These are phyloP conservation scores for Tigriopus japonicus DNA, from an alignment of 1,140 invertebrate genomes.

Conservation along the genomic window DNA sequence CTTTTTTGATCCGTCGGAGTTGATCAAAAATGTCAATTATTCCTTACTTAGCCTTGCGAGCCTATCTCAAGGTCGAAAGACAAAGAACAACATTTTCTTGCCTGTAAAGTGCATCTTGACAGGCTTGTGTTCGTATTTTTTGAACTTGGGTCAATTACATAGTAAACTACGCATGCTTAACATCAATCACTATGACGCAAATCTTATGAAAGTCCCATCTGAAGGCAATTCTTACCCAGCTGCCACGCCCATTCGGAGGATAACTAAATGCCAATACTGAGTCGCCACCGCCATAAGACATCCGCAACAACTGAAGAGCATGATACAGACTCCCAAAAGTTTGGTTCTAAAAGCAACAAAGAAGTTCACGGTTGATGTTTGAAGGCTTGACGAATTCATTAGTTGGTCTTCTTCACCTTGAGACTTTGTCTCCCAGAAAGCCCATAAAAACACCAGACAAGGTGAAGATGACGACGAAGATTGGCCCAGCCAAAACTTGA, in stretches of 20 bases:
- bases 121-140: too few relatives aligned
- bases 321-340: background rate
- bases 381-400: background rate
- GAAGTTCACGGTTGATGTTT: background rate
- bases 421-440: conserved; percentile 54
- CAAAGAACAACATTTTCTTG: too few relatives aligned
- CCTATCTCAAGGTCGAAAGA: too few relatives aligned
- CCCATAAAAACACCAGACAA: conserved; percentile 67
- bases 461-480: conserved; percentile 75
- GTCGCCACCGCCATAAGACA: conserved; percentile 55
- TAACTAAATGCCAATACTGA: conserved; percentile 73
- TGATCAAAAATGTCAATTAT: too few relatives aligned
- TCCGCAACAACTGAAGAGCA: background rate
- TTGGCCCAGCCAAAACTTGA: conserved; percentile 73
- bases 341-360: background rate
- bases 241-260: conserved; percentile 65
- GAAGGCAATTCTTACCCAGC: conserved; percentile 40
- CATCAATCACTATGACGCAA: too few relatives aligned
- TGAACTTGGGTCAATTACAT: too few relatives aligned
- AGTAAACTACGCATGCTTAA: too few relatives aligned
- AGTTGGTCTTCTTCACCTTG: background rate
- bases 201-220: too few relatives aligned
- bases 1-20: too few relatives aligned
- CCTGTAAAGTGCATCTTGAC: too few relatives aligned
- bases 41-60: too few relatives aligned